Base-by-base conservation (phyloP, 2,797 vertebrate genomes). In the Micropoecilia bifurca region DNA sequence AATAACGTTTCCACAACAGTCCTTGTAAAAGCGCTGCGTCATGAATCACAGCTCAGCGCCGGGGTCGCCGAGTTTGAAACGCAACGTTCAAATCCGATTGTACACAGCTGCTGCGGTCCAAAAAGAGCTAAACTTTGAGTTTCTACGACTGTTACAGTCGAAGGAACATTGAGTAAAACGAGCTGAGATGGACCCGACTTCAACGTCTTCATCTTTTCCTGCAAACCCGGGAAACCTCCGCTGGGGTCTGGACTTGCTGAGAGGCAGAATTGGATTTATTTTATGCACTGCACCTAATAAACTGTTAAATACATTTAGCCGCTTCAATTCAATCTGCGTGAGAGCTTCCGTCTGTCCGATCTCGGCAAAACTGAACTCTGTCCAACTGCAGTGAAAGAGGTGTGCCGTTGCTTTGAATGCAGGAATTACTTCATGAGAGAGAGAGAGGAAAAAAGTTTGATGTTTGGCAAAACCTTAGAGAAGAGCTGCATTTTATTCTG, bases 291-390 rank as follows among this genome's bases (percentile, higher is more conserved):
- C 77, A 22, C 80, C 83, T 87, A 91, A 93, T 87, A 86, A 90
- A 94, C 91, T 85, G 86, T 90, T 89, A 90, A 91, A 93, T 81
- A 90, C 93, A 86, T 92, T 94, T 91, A 84, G 80, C 84, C 85
- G 57, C 87, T 88, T 91, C 88, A 88, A 90, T 93, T 92, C 88
- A 95, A 94, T 95, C 94, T 94, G 84, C 28, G 78, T 85, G 89
- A 95, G 87, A 95, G 95, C 91, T 85, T 83, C 82, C 83, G 88
- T 87, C 90, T 92, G 74, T 79, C 74, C 9, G 71, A 78, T 82
- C 83, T 84, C 30, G 77, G 41, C 30, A 59, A 84, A 87, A 63
- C 85, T 91, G 92, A 92, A 90, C 77, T 18, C 77, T 55, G 81
- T 90, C 92, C 87, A 92, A 75, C 78, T 41, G 80, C 91, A 84